Conservation (phyloP, 2,888 invertebrate genomes). For the Pteria penguin region DNA sequence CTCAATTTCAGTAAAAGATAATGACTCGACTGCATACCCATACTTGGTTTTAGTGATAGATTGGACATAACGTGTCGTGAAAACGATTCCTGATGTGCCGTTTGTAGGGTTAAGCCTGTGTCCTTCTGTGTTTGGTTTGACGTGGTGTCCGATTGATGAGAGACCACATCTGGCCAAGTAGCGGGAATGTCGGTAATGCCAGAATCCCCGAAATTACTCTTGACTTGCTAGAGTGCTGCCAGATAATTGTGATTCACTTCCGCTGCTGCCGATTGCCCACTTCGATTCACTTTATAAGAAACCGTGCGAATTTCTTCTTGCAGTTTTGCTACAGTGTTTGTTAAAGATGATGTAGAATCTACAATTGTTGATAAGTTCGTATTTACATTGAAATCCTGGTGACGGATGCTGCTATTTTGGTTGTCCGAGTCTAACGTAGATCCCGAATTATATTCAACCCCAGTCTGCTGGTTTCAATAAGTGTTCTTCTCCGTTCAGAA, state of each 20-base stretch:
- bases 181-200: too few relatives aligned
- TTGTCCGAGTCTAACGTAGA: neutral
- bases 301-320: neutral
- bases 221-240: too few relatives aligned
- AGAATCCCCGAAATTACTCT: too few relatives aligned
- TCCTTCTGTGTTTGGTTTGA: neutral
- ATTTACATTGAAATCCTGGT: too few relatives aligned
- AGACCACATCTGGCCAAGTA: too few relatives aligned
- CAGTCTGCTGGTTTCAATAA: neutral
- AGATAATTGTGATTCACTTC: neutral
- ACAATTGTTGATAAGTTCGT: neutral
- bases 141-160: too few relatives aligned
- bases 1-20: slow-evolving; percentile 9
- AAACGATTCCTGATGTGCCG: neutral
- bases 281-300: neutral
- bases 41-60: slow-evolving; percentile 6
- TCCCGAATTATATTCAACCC: neutral
- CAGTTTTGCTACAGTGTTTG: neutral
- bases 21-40: slow-evolving; percentile 3
- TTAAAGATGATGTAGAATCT: neutral
- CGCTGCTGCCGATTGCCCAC: neutral
- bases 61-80: too few relatives aligned
- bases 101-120: neutral
- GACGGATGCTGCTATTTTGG: neutral
- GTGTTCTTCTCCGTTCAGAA: neutral